phyloP scores from a whole-genome alignment of 2,113 vertebrate genomes.

The Paralichthys olivaceus region DNA sequence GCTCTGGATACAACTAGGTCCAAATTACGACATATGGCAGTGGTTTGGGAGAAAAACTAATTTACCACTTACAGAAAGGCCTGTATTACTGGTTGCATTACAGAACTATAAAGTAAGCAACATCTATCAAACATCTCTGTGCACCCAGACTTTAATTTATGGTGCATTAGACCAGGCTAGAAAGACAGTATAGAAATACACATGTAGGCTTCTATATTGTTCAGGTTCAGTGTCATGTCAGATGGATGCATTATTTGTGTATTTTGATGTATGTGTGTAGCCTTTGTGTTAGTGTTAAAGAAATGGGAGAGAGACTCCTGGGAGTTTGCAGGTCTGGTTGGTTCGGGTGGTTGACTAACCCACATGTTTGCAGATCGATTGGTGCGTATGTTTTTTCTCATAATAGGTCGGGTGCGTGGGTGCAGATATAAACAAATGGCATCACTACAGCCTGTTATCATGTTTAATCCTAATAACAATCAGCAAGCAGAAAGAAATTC shows the following conservation, averaged over 20 bases:
- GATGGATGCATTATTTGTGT: too few species aligned
- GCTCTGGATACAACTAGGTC: neutral
- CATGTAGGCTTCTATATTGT: neutral
- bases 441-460: neutral
- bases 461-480: neutral
- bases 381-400: neutral
- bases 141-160: neutral
- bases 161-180: neutral
- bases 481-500: neutral
- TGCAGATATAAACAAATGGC: too few species aligned
- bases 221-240: too few species aligned
- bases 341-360: neutral
- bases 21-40: neutral
- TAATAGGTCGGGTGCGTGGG: neutral
- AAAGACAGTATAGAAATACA: neutral
- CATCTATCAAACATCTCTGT: neutral
- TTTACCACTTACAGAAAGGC: neutral
- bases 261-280: neutral
- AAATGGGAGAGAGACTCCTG: neutral
- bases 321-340: neutral
- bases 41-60: neutral
- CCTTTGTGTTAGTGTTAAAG: neutral
- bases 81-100: neutral
- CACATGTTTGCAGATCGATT: neutral
- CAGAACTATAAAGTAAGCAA: neutral